phyloP scores from a whole-genome alignment of 2,113 vertebrate species.

The Scopus umbretta region DNA sequence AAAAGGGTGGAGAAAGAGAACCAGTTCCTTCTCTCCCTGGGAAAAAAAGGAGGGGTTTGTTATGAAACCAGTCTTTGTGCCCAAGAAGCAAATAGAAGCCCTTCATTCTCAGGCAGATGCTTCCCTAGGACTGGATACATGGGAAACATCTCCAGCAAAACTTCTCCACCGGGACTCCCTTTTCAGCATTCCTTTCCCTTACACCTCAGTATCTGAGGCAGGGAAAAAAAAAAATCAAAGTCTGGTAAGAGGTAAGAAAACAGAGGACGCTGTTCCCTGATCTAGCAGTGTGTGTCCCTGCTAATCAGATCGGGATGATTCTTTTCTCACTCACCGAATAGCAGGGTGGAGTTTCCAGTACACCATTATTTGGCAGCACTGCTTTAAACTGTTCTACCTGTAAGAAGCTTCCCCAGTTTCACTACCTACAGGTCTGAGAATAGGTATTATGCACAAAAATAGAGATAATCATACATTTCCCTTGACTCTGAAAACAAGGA shows the following conservation, averaged over 20 bases:
- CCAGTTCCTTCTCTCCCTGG: not conserved
- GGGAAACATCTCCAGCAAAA: not conserved
- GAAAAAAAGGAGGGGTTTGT: fast-evolving
- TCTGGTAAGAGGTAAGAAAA: not conserved
- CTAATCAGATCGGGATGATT: not conserved
- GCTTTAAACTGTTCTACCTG: not conserved
- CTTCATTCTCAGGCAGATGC: not conserved
- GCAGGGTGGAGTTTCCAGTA: not conserved
- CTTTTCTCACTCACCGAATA: not conserved
- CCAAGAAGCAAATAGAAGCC: not conserved
- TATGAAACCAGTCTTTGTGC: not conserved
- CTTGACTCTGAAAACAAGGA: not conserved
- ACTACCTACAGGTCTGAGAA: not conserved
- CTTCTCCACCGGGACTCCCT: not conserved
- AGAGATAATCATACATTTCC: not conserved
- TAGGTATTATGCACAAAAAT: not conserved
- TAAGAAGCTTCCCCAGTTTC: not conserved
- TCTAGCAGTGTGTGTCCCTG: not conserved
- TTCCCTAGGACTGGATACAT: not conserved
- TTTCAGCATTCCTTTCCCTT: not conserved
- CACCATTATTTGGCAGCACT: not conserved
- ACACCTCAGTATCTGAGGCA: too few relatives aligned
- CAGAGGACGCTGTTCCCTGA: not conserved
- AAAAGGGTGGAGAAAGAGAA: not conserved
- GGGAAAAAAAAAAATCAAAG: not conserved